Evolutionary conservation across 2,797 vertebrate genomes (phyloP).

Genomic region (Alcedo quadribrachys): DNA sequence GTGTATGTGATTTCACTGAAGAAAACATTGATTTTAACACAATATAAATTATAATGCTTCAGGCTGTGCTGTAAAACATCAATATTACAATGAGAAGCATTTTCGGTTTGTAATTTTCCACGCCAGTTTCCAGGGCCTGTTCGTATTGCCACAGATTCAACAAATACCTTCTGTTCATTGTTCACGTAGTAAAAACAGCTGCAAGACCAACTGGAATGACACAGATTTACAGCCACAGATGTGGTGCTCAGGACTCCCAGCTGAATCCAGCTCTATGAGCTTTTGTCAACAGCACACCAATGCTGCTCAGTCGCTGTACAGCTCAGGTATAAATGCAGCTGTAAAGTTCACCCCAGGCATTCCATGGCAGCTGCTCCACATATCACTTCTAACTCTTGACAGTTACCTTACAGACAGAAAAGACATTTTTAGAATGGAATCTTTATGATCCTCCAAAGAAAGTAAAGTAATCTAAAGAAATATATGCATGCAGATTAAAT

Average conservation of each 20-base stretch:
- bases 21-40: background rate
- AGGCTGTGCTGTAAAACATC: background rate
- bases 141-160: background rate
- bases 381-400: background rate
- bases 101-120: background rate
- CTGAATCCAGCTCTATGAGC: background rate
- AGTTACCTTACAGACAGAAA: background rate
- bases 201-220: background rate
- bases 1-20: background rate
- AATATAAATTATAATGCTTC: background rate
- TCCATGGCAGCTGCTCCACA: background rate
- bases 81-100: background rate
- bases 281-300: background rate
- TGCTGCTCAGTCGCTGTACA: background rate
- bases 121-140: background rate
- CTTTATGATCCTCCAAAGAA: background rate
- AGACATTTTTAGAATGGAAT: background rate
- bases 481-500: background rate
- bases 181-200: background rate
- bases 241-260: background rate
- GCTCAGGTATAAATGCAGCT: background rate
- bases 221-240: background rate
- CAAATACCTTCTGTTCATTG: conserved; percentile 30
- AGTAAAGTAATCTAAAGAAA: background rate
- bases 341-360: background rate